phyloP scores from a whole-genome alignment of 2,113 vertebrate genomes.

The Tautogolabrus adspersus region DNA sequence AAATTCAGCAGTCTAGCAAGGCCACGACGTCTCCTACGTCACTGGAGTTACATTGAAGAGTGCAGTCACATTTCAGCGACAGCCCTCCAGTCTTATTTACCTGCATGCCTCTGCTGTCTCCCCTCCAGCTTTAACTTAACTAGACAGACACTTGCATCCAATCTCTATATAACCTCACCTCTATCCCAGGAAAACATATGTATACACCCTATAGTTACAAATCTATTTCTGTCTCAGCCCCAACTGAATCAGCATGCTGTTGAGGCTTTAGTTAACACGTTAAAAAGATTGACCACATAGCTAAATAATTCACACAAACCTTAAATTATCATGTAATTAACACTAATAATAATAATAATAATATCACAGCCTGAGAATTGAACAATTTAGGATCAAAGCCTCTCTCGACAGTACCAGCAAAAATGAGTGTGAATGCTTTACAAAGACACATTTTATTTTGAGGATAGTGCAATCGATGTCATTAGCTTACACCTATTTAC shows the following conservation, averaged over 20 bases:
- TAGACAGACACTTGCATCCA: slow-evolving; percentile 66
- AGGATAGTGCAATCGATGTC: background rate
- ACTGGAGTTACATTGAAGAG: slow-evolving; percentile 83
- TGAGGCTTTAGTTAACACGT: background rate
- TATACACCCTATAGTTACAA: slow-evolving; percentile 12
- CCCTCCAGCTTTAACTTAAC: slow-evolving; percentile 55
- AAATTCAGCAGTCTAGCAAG: slow-evolving; percentile 86
- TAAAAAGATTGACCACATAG: background rate
- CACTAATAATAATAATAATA: too few species aligned
- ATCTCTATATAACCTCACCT: slow-evolving; percentile 43
- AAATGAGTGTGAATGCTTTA: background rate
- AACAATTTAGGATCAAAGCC: background rate
- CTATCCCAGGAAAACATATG: slow-evolving; percentile 39
- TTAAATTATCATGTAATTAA: background rate
- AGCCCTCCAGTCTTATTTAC: slow-evolving; percentile 77
- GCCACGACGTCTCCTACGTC: slow-evolving; percentile 83
- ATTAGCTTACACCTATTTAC: background rate
- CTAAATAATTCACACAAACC: background rate
- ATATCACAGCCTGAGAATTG: background rate
- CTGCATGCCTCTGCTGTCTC: slow-evolving; percentile 60
- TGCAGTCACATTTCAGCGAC: slow-evolving; percentile 83
- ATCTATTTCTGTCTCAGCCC: slow-evolving; percentile 26
- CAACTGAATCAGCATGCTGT: slow-evolving; percentile 19
- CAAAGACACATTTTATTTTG: background rate
- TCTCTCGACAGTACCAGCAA: background rate